A percentile compares a stretch with the other conserved stretches of the same genome.
phyloP scores from a whole-genome alignment of 2,888 invertebrate species.

The Caenorhabditis macrosperma region DNA sequence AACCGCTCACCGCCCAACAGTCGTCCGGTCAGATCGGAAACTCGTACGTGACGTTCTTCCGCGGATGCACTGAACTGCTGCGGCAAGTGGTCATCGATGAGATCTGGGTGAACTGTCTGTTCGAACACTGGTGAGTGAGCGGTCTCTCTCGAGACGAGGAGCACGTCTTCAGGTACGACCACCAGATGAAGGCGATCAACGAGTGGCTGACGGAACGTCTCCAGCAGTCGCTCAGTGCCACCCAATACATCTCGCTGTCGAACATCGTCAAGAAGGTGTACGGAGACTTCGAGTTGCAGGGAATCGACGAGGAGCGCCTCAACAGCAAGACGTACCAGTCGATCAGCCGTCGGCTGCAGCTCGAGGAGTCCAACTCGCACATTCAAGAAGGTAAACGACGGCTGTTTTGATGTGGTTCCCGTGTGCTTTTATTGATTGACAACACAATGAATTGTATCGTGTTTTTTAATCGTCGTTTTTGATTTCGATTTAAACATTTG shows the following conservation, averaged over 20 bases:
- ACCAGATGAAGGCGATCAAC: constrained; percentile 93
- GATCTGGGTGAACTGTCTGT: constrained; percentile 88
- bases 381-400: constrained; percentile 61
- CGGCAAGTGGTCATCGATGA: constrained; percentile 94
- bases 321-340: constrained; percentile 90
- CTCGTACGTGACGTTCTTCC: constrained; percentile 96
- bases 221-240: constrained; percentile 94
- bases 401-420: constrained; percentile 14
- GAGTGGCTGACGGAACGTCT: constrained; percentile 94
- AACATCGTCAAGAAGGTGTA: constrained; percentile 96
- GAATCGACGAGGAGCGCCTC: constrained; percentile 96
- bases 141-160: too few species aligned
- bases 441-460: constrained; percentile 27
- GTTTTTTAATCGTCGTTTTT: neutral
- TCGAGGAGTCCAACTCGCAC: constrained; percentile 86
- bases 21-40: constrained; percentile 85
- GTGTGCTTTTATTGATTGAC: constrained; percentile 14
- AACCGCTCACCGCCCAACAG: constrained; percentile 64
- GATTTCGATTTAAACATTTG: too few species aligned
- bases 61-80: constrained; percentile 97
- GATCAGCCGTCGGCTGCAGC: constrained; percentile 93
- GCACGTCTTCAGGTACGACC: constrained; percentile 95
- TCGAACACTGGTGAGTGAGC: constrained; percentile 84
- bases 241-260: constrained; percentile 96
- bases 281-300: constrained; percentile 98